Percentiles rank a stretch among this genome's conserved stretches.
Evolutionary conservation across 2,888 invertebrate genomes (phyloP).

Genomic region (Stenodema calcarata): DNA sequence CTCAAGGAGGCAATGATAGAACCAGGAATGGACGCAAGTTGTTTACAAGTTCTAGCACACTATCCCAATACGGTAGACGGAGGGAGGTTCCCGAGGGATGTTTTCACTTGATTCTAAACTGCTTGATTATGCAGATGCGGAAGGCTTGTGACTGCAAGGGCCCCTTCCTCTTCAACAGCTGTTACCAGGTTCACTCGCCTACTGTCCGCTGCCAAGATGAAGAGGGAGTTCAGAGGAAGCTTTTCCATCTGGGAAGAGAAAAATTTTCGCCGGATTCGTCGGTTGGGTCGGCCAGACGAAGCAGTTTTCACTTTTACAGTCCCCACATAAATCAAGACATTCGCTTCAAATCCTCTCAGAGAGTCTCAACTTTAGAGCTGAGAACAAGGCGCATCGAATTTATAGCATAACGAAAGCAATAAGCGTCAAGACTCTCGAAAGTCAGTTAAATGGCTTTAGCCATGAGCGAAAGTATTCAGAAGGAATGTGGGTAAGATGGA

Average conservation of each 20-base stretch:
- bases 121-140: slow-evolving; percentile 39
- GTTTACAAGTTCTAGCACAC: slow-evolving; percentile 34
- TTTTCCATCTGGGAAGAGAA: not conserved
- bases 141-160: not conserved
- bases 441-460: too few species aligned
- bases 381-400: too few species aligned
- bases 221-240: not conserved
- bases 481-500: too few species aligned
- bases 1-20: slow-evolving; percentile 20
- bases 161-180: slow-evolving; percentile 24
- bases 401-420: too few species aligned
- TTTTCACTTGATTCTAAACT: slow-evolving; percentile 44
- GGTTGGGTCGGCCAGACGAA: not conserved
- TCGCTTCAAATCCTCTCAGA: too few species aligned
- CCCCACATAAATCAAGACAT: not conserved
- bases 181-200: not conserved
- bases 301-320: not conserved
- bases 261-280: not conserved
- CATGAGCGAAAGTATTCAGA: too few species aligned
- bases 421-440: too few species aligned
- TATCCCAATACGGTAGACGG: not conserved
- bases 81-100: slow-evolving; percentile 16
- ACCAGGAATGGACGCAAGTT: slow-evolving; percentile 26
- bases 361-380: too few species aligned
- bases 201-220: not conserved